A percentile compares a stretch with the other conserved stretches of the same genome.
Evolutionary conservation across 2,797 vertebrate species (phyloP).

Genomic region (Rhabdophis nuchalis): DNA sequence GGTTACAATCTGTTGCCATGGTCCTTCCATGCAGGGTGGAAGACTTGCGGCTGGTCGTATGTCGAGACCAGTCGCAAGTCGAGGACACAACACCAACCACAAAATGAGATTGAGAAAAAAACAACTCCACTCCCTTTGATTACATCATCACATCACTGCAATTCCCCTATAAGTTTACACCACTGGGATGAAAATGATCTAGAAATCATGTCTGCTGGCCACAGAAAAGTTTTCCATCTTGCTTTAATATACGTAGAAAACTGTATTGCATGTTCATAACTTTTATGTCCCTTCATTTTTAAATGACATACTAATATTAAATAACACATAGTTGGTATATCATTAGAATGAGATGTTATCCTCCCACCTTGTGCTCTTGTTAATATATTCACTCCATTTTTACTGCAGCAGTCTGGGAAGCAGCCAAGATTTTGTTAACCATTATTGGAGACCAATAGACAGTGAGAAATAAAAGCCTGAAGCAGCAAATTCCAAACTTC

Average conservation of each 20-base stretch:
- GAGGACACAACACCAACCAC: too few species aligned
- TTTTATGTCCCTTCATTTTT: background rate
- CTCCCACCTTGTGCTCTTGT: background rate
- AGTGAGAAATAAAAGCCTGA: slow-evolving; percentile 25
- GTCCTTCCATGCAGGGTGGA: too few species aligned
- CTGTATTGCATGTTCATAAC: background rate
- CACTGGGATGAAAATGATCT: background rate
- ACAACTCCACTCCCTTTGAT: background rate
- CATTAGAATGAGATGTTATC: background rate
- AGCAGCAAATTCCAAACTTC: slow-evolving; percentile 25
- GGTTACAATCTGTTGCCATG: too few species aligned
- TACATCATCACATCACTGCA: background rate
- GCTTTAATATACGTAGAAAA: background rate
- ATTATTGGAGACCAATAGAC: slow-evolving; percentile 21
- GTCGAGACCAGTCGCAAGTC: too few species aligned
- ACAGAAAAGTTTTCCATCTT: background rate
- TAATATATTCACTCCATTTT: background rate
- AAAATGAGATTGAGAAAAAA: background rate
- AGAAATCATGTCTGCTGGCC: background rate
- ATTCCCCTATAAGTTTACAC: background rate
- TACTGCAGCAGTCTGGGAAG: slow-evolving; percentile 6
- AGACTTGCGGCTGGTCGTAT: too few species aligned
- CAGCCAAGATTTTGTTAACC: slow-evolving; percentile 20
- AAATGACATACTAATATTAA: background rate
- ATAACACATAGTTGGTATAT: background rate